These are phyloP conservation scores for Drosophila malerkotliana DNA, from an alignment of 1,140 invertebrate genomes.

Conservation along the genomic window DNA sequence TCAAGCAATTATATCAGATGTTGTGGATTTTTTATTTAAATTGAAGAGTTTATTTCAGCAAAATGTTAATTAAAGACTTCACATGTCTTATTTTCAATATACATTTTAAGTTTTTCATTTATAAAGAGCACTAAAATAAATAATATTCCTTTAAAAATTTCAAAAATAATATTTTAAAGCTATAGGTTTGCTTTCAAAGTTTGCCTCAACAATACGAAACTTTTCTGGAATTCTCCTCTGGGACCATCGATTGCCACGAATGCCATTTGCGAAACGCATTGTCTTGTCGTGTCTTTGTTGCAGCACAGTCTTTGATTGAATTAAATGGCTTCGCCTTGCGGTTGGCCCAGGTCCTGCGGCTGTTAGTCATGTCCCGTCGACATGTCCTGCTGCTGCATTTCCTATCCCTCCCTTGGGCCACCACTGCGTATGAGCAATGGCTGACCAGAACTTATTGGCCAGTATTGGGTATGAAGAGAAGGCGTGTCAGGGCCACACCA, in stretches of 20 bases:
- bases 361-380: slow-evolving; percentile 33
- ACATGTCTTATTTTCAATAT: background rate
- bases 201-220: background rate
- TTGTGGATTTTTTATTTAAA: background rate
- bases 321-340: slow-evolving; percentile 64
- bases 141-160: background rate
- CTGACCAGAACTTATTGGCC: slow-evolving; percentile 55
- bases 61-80: too few relatives aligned
- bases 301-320: slow-evolving; percentile 76
- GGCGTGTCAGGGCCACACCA: background rate
- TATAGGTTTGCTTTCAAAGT: background rate
- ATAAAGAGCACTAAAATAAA: background rate
- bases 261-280: slow-evolving; percentile 35
- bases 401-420: slow-evolving; percentile 12
- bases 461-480: slow-evolving; percentile 6
- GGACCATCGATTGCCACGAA: slow-evolving; percentile 6
- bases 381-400: slow-evolving; percentile 57
- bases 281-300: slow-evolving; percentile 52
- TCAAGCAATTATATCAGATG: slow-evolving; percentile 53
- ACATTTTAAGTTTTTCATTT: background rate
- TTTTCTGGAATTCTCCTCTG: background rate
- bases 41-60: background rate
- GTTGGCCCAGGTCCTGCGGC: slow-evolving; percentile 30
- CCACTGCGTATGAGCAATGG: slow-evolving; percentile 62
- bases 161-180: background rate